Percentiles rank a stretch among this genome's conserved stretches.
Evolutionary conservation across 2,888 invertebrate genomes (phyloP).

Genomic region (Cerceris rybyensis): DNA sequence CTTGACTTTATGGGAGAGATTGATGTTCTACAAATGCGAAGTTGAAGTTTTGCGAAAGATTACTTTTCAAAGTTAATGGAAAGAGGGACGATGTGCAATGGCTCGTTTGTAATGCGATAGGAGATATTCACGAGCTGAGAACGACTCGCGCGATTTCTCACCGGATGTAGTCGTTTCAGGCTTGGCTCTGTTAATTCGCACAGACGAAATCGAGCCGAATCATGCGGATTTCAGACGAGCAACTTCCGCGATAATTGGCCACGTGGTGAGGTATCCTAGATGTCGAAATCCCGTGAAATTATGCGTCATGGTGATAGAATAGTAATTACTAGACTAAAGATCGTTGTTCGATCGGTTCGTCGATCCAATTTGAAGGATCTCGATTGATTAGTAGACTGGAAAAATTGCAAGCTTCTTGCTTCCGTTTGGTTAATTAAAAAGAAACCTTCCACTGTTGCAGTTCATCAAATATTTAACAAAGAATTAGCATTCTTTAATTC

Average conservation of each 20-base stretch:
- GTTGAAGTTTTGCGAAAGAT: not conserved
- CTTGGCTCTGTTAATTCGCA: conserved; percentile 48
- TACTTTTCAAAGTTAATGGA: not conserved
- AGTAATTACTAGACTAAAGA: not conserved
- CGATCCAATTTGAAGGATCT: too few relatives aligned
- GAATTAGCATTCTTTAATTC: too few relatives aligned
- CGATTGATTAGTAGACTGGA: too few relatives aligned
- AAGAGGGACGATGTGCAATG: not conserved
- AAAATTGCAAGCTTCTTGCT: too few relatives aligned
- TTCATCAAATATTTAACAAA: too few relatives aligned
- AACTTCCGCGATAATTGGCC: conserved; percentile 22
- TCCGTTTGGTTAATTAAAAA: too few relatives aligned
- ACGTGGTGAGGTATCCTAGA: not conserved
- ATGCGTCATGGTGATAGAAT: not conserved
- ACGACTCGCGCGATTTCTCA: conserved; percentile 16
- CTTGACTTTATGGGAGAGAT: too few relatives aligned
- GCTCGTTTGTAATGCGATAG: conserved; percentile 18
- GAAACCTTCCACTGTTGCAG: too few relatives aligned
- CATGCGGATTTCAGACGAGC: conserved; percentile 45
- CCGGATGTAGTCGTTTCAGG: conserved; percentile 61
- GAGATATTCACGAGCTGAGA: conserved; percentile 27
- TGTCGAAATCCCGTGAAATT: not conserved
- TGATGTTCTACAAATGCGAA: too few relatives aligned
- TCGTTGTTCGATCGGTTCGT: too few relatives aligned
- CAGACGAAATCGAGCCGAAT: conserved; percentile 54